Evolutionary conservation across 1,140 invertebrate species (phyloP).

Genomic region (Drosophila eugracilis): DNA sequence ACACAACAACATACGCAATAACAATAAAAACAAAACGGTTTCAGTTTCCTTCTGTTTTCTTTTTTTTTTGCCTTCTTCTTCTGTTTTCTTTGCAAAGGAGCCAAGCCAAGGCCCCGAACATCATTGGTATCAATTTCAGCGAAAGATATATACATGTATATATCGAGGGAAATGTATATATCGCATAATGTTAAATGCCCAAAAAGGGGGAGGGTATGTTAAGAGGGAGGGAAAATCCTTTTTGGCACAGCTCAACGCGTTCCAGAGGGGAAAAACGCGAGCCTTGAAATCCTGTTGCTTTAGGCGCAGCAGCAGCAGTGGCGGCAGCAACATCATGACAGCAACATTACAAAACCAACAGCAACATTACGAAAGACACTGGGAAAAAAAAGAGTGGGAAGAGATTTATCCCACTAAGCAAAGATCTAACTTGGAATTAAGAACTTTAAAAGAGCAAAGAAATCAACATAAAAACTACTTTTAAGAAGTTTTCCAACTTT

Average conservation of each 20-base stretch:
- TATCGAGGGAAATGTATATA: slow-evolving; percentile 4
- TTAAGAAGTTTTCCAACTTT: not conserved
- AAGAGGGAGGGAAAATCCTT: slow-evolving; percentile 54
- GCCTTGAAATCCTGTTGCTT: slow-evolving; percentile 69
- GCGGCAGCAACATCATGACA: slow-evolving; percentile 24
- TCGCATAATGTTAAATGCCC: slow-evolving; percentile 34
- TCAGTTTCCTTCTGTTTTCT: slow-evolving; percentile 1
- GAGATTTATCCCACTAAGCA: no score
- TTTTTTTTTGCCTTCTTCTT: not conserved
- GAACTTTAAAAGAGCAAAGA: no score
- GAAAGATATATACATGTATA: not conserved
- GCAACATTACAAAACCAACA: slow-evolving; percentile 20
- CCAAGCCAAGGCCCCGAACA: slow-evolving; percentile 17
- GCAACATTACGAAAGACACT: slow-evolving; percentile 6
- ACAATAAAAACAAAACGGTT: slow-evolving; percentile 48
- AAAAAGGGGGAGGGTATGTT: not conserved
- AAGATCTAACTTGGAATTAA: no score
- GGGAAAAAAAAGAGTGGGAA: not conserved
- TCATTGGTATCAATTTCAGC: slow-evolving; percentile 49
- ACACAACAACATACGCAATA: slow-evolving; percentile 61
- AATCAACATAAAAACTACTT: no score
- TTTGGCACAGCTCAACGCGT: slow-evolving; percentile 75
- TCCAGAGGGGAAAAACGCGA: slow-evolving; percentile 39
- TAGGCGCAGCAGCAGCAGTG: slow-evolving; percentile 52
- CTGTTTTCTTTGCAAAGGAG: slow-evolving; percentile 2